Evolutionary conservation across 92 coral and sea anemone species (phyloP).

Genomic region (Nematostella vectensis): DNA sequence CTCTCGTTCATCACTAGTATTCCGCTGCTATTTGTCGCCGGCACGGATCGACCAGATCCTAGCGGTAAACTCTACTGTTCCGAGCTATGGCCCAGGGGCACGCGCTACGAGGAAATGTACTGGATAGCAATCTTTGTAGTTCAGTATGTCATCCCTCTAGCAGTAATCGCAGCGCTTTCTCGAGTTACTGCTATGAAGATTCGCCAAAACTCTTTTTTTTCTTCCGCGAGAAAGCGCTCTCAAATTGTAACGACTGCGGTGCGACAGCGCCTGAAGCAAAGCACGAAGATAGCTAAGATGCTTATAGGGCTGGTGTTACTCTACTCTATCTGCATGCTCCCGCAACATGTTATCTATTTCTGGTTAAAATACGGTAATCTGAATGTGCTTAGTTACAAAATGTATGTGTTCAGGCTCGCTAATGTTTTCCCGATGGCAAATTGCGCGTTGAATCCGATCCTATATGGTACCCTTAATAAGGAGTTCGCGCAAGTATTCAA

Average conservation of each 20-base stretch:
- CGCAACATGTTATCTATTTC: constrained; percentile 78
- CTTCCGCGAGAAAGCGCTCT: constrained; percentile 24
- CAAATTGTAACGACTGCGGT: constrained; percentile 51
- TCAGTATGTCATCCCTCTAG: constrained; percentile 72
- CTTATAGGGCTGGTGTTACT: constrained; percentile 60
- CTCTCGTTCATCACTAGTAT: constrained; percentile 50
- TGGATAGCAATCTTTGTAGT: constrained; percentile 75
- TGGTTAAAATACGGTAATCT: constrained; percentile 82
- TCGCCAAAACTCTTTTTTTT: constrained; percentile 21
- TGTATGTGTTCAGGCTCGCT: constrained; percentile 78
- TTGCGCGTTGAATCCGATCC: constrained; percentile 84
- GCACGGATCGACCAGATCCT: constrained; percentile 23
- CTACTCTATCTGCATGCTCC: constrained; percentile 76
- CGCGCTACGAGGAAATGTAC: constrained; percentile 45
- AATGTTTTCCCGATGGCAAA: constrained; percentile 91
- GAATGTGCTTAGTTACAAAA: constrained; percentile 46
- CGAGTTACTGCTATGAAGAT: constrained; percentile 34
- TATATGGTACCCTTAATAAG: constrained; percentile 74
- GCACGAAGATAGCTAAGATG: constrained; percentile 73
- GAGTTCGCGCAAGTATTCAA: constrained; percentile 69
- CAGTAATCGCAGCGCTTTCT: constrained; percentile 45
- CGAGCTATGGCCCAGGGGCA: constrained; percentile 45
- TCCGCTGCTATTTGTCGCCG: constrained; percentile 69
- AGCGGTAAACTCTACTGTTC: constrained; percentile 63
- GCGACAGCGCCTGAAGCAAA: constrained; percentile 58